Conservation (phyloP, 2,888 invertebrate genomes). For the Pristionchus mayeri region DNA sequence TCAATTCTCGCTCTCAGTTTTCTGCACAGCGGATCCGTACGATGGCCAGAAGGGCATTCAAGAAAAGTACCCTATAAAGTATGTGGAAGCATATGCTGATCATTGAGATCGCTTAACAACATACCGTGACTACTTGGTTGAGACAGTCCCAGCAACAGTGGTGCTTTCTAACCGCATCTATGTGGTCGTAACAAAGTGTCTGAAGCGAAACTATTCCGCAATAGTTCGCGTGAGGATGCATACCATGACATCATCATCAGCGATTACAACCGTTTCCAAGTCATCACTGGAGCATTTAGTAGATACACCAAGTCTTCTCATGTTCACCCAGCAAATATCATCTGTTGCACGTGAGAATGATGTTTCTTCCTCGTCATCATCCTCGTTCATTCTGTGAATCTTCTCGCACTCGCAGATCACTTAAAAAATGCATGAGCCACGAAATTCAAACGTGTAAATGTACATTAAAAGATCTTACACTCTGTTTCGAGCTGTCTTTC, state of each 20-base stretch:
- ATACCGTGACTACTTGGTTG: not conserved
- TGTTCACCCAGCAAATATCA: not conserved
- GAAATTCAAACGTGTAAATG: too few species aligned
- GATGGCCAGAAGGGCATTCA: not conserved
- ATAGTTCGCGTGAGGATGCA: not conserved
- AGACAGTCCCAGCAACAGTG: not conserved
- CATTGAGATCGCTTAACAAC: not conserved
- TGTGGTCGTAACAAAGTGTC: not conserved
- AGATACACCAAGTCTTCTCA: not conserved
- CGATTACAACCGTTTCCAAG: not conserved
- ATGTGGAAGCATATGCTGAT: not conserved
- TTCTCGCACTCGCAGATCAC: not conserved
- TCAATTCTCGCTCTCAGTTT: not conserved
- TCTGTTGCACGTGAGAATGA: slow-evolving; percentile 1
- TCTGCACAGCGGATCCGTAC: not conserved
- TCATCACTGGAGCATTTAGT: not conserved
- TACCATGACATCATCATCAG: not conserved
- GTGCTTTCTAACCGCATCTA: not conserved
- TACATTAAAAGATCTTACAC: not conserved
- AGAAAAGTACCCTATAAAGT: not conserved
- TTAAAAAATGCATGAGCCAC: not conserved
- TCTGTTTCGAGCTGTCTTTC: not conserved
- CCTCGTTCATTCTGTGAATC: not conserved
- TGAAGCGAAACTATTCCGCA: not conserved
- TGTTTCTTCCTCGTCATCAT: not conserved